Evolutionary conservation across 2,797 vertebrate species (phyloP), one percentile per base, ranked within the genome.

Genomic region (Pangasius macronema): DNA sequence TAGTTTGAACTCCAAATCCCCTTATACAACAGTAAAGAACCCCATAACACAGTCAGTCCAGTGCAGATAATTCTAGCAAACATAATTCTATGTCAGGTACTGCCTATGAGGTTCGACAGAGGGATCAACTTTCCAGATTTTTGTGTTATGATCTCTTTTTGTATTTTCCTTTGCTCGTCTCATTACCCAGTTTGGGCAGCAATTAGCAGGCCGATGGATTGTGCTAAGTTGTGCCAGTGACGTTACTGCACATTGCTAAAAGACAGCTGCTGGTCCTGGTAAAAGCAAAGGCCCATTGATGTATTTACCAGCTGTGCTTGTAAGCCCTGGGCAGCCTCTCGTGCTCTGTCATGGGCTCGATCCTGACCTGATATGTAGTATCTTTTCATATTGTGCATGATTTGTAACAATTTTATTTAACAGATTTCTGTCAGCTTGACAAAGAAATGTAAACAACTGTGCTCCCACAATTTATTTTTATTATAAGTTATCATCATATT

Each of bases 221-320:
- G 91, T 91, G 82, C 83, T 88, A 89, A 86, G 91, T 68, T 89
- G 83, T 73, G 89, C 83, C 92, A 91, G 92, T 93, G 93, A 92
- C 82, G 91, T 91, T 91, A 90, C 82, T n/a, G 89, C 93, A 90
- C 92, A 91, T 91, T 91, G 92, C 89, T 87, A 90, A 85, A 55
- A 93, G 92, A 94, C 94, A 95, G 94, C 95, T 95, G 95, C 88
- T 93, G 90, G 91, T 82, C 82, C 84, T 72, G 89, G 79, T 89
- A 91, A 94, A 93, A 93, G 90, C 90, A 88, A 83, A 82, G 89
- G 75, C 73, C 86, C 59, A 88, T 89, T 94, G 94, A 95, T 94
- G 90, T 89, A 85, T 92, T 87, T 88, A 92, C 93, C 91, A 92
- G 87, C 91, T 93, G 92, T 87, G 92, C 88, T 87, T 89, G 36